Evolutionary conservation across 1,140 invertebrate genomes (phyloP), one percentile per base, ranked within the genome.

Genomic region (Temnothorax longispinosus): DNA sequence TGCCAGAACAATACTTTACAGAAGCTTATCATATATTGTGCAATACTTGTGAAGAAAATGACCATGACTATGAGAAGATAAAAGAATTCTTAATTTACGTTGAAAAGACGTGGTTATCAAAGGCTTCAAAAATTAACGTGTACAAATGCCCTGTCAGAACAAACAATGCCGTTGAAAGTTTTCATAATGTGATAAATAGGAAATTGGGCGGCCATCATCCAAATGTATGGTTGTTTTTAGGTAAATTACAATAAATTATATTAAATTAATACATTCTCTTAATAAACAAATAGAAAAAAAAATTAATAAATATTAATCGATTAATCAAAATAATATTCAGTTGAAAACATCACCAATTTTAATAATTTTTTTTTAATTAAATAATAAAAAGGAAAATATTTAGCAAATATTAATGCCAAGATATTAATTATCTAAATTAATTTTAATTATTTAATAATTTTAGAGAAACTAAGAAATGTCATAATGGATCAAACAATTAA

Each of bases 221-320:
- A n/a, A 65, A 38, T 65, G 6, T 69, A 27, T 69, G 65, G 65
- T 27, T 27, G 6, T 69, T 69, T 69, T 7, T 69, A 69, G 65
- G 41, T 69, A 65, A 69, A 47, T 47, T 69, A 65, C n/a, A 18
- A 65, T 18, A n/a, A n/a, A 10, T 18, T 10, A 69, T 69, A 27
- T 8, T 7, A 15, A 47, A 47, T 44, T 69, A 13, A 47, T 47
- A 65, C 27, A 27, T 27, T 65, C 8, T 10, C 41, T 41, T 10
- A 41, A 64, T 64, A 64, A 15, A 15, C 18, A 7, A 38, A 64
- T 38, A 38, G 18, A 38, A 38, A 64, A 38, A 18, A 35, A 21
- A 38, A 38, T 38, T 64, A 38, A 65, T 65, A 65, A 65, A 41
- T 65, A 41, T 62, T 32, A 2, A 18, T 27, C 27, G 27, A 27